Base-by-base conservation (phyloP, 2,797 vertebrate species). In the Gadopsis marmoratus region DNA sequence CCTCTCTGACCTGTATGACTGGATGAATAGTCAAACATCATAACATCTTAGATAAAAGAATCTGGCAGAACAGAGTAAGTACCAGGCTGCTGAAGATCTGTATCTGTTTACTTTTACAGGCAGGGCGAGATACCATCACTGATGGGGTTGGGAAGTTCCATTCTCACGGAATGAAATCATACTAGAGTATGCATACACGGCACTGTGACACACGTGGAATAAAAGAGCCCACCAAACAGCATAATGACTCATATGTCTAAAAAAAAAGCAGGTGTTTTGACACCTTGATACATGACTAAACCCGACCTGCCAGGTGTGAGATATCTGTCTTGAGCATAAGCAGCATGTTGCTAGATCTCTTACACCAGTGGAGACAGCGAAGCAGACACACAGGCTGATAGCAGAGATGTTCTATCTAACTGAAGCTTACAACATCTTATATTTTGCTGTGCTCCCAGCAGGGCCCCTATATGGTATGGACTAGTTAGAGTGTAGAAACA, bases 1-100 rank as follows among this genome's bases (percentile, higher is more conserved):
- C 5, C 77, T 56, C 58, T 97, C 96, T 10, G 96, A 96, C 74
- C 78, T 93, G 48, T 94, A 23, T 1, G 95, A 95, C 97, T 98
- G 48, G 39, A 75, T 59, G 14, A 78, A 71, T 5, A 56, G 23
- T 68, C 33, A 86, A 58, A 60, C 17, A 73, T 33, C 4, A 16
- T 2, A 41, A 35, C 10, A 37, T 56, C 12, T 65, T 17, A 56
- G 2, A 23, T 21, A 35, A 7, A 59, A 37, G 14, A 70, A 58
- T 71, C 7, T 26, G n/a, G 19, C 47, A 8, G 41, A 66, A 33
- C 43, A n/a, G 12, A 13, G 4, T 59, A 26, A 67, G 33, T 3
- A 65, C 37, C 19, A 35, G 59, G 53, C 64, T 16, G 48, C 19
- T 48, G 11, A 35, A 33, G 33, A 41, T 29, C 4, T 59, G 21